Evolutionary conservation across 2,113 vertebrate genomes (phyloP).

Genomic region (Diadophis punctatus): DNA sequence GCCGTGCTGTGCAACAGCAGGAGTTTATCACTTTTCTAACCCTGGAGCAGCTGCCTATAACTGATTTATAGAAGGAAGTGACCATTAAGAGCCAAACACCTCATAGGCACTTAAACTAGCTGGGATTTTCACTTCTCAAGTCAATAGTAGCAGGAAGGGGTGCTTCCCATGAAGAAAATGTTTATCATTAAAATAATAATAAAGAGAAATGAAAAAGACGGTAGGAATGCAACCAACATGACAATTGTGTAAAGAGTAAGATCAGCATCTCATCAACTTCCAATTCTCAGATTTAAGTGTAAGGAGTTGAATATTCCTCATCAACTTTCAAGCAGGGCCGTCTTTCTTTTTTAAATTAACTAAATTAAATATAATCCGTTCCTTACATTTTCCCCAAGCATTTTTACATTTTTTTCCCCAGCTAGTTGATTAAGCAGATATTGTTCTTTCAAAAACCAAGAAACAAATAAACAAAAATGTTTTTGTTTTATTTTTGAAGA

Average conservation of each 20-base stretch:
- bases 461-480: not conserved
- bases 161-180: not conserved
- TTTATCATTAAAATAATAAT: not conserved
- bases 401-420: not conserved
- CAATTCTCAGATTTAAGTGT: not conserved
- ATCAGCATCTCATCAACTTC: not conserved
- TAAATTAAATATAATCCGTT: not conserved
- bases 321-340: not conserved
- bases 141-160: not conserved
- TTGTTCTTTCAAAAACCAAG: not conserved
- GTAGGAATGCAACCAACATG: not conserved
- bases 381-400: not conserved
- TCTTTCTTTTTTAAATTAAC: not conserved
- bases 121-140: conserved; percentile 47
- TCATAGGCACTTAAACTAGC: conserved; percentile 46
- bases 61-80: conserved; percentile 74
- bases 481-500: not conserved
- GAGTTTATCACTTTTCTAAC: conserved; percentile 62
- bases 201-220: not conserved
- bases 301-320: not conserved
- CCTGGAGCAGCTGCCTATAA: conserved; percentile 57
- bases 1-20: conserved; percentile 64
- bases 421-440: not conserved
- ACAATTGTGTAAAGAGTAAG: not conserved
- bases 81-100: conserved; percentile 57